phyloP scores from a whole-genome alignment of 2,888 invertebrate species.

The Lithophane ornitopus region DNA sequence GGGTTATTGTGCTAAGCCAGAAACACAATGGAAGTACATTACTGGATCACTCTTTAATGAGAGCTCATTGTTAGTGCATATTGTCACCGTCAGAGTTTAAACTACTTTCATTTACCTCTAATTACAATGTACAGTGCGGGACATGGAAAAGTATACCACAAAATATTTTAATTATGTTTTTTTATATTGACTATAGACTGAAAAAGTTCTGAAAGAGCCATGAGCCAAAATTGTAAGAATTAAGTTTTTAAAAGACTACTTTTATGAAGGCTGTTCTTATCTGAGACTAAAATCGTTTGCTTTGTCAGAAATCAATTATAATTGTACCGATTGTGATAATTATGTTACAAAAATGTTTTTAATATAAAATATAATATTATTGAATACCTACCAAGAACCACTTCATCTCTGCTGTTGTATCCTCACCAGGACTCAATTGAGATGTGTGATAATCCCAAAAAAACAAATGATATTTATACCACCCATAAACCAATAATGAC shows the following conservation, averaged over 20 bases:
- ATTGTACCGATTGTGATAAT: not conserved
- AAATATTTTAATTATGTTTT: not conserved
- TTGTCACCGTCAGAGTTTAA: constrained; percentile 39
- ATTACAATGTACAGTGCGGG: constrained; percentile 46
- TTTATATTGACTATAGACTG: not conserved
- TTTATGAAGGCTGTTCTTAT: not conserved
- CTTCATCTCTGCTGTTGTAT: constrained; percentile 78
- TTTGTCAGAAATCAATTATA: too few species aligned
- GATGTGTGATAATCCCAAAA: constrained; percentile 78
- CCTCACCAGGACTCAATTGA: constrained; percentile 73
- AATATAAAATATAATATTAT: constrained; percentile 5
- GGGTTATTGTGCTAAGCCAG: constrained; percentile 32
- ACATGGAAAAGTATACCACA: constrained; percentile 3
- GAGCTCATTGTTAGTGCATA: constrained; percentile 20
- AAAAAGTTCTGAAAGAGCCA: not conserved
- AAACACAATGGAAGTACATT: constrained; percentile 38
- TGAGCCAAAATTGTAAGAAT: not conserved
- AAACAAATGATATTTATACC: constrained; percentile 84
- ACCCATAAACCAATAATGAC: constrained; percentile 79
- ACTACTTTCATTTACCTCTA: constrained; percentile 35
- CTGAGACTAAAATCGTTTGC: too few species aligned
- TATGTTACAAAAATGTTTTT: too few species aligned
- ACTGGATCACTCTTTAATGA: constrained; percentile 34
- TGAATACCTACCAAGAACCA: constrained; percentile 76
- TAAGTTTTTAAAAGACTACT: not conserved